These are phyloP conservation scores for Sphinx pinastri DNA, from an alignment of 2,888 invertebrate species.

Conservation along the genomic window DNA sequence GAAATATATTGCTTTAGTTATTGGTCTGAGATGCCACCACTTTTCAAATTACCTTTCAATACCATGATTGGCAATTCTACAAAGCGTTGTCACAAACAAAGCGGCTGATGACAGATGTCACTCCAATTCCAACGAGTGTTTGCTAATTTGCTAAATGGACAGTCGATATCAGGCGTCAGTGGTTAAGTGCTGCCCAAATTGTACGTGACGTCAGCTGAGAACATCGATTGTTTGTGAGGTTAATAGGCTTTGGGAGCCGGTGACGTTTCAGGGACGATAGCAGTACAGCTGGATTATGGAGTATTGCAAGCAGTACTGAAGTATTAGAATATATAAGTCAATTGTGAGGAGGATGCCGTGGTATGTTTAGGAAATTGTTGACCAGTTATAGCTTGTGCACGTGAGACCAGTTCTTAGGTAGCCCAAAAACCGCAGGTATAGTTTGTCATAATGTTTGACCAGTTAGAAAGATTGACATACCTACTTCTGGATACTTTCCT, in stretches of 20 bases:
- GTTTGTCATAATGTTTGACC: too few relatives aligned
- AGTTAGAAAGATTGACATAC: too few relatives aligned
- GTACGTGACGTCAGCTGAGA: conserved; percentile 15
- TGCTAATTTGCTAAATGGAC: conserved; percentile 66
- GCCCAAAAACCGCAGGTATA: neutral
- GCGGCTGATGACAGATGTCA: conserved; percentile 54
- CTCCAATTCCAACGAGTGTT: conserved; percentile 62
- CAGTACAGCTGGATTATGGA: neutral
- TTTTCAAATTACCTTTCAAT: conserved; percentile 5
- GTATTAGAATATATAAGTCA: too few relatives aligned
- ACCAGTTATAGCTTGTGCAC: too few relatives aligned
- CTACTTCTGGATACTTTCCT: too few relatives aligned
- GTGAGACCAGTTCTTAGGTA: neutral
- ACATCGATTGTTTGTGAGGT: conserved; percentile 1
- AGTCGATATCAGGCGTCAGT: conserved; percentile 50
- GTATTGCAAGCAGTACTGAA: neutral
- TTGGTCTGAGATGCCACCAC: too few relatives aligned
- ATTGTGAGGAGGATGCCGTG: too few relatives aligned
- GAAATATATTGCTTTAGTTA: too few relatives aligned
- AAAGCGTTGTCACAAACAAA: neutral
- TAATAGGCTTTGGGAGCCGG: neutral
- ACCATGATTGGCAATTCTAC: neutral
- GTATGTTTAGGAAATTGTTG: too few relatives aligned
- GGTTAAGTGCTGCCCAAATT: conserved; percentile 42
- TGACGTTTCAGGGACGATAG: neutral